Evolutionary conservation across 2,888 invertebrate genomes (phyloP), one percentile per base, ranked within the genome.

Genomic region (Campaea margaritaria): DNA sequence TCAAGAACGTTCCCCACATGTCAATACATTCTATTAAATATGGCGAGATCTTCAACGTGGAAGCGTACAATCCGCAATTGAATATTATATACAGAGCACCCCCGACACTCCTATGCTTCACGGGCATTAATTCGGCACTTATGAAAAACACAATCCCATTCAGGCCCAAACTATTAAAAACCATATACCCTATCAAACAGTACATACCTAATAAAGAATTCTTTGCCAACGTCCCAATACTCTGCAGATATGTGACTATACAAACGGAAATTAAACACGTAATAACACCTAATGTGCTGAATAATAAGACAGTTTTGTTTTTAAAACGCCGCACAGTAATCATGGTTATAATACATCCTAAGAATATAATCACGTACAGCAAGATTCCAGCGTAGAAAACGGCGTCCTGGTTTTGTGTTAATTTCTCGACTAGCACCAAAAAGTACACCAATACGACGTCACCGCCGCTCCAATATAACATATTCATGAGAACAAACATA

Each of bases 381-480:
- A 47, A 34, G 4, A 68, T 66, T 0, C 53, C 62, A 3, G 59
- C 53, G 15, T 59, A 62, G 42, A 66, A 66, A 0, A 55, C 58
- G 16, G 65, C 64, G 5, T 63, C 54, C 10, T 64, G 47, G 5
- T 55, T 67, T 9, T 56, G 41, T 0, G 64, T 57, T 3, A 64
- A 42, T 38, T 59, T 64, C 14, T 64, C 50, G 0, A 67, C 61
- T 10, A 69, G 16, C 31, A 65, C 64, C 14, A 67, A 57, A 8
- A 61, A 64, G 55, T 69, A 69, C 16, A 69, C 55, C 5, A 65
- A 5, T 2, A 69, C 41, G 0, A 65, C 69, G 14, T 64, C 65
- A 1, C 64, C 64, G 1, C 69, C 69, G 41, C 69, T 67, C 50
- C 67, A 54, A n/a, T 69, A 69, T 13, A 64, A 39, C 45, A 65